Base-by-base conservation (phyloP, 92 coral and sea anemone genomes). In the Paragorgia papillata region DNA sequence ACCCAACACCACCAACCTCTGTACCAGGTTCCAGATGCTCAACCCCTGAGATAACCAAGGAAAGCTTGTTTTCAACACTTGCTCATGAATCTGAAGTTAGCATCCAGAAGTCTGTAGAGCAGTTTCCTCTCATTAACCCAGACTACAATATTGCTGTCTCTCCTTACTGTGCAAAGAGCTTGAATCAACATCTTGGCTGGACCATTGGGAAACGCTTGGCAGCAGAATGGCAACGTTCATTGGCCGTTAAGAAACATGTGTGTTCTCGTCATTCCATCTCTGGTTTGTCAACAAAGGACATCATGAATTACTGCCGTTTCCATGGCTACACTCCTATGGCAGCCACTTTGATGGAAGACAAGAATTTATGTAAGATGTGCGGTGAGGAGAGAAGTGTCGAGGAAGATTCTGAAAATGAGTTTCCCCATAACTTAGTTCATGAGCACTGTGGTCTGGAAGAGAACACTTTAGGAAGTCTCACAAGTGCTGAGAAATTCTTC, bases 191-290 rank as follows among this genome's bases (percentile, higher is more conserved):
- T 66, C 66, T 76, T 40, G 58, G 83, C 19, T 95, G 99, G 99
- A 86, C 80, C 49, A 54, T 87, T 22, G 92, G 90, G 0, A 95
- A 95, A 73, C 87, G 88, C 35, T 82, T 96, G 80, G 99, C 97
- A 15, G 88, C 90, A 12, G 99, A 95, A 80, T 85, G 96, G 88
- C 99, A 95, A 70, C 89, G 96, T 41, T 85, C 99, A 25, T 67
- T 82, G 30, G 91, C 92, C 56, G 66, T 95, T 44, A 86, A 76
- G 33, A 62, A 76, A 1, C 75, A 82, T 22, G 44, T 93, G 9
- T 8, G 28, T 12, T 74, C 33, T 18, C 66, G 54, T 20, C 48
- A 80, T 25, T 21, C 43, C 30, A 71, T 83, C 7, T 74, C 84
- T 75, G 74, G 57, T 18, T 74, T 91, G 25, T 85, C 90, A 55